Evolutionary conservation across 2,113 vertebrate genomes (phyloP).

Genomic region (Gambusia affinis): DNA sequence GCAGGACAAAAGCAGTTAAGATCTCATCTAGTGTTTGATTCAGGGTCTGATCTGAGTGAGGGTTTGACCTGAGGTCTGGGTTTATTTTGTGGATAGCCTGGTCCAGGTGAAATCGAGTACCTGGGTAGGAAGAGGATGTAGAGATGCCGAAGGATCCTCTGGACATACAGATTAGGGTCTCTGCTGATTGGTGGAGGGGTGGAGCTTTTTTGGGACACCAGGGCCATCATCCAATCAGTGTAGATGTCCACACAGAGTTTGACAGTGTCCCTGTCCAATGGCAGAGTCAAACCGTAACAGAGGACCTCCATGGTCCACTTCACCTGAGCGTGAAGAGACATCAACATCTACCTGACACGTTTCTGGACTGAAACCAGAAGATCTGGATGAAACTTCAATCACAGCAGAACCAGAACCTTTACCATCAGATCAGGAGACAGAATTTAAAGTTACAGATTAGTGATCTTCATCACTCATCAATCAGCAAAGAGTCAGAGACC

Average conservation of each 20-base stretch:
- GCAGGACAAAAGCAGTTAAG: neutral
- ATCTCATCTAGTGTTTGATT: no score
- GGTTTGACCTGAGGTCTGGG: neutral
- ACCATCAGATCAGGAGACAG: no score
- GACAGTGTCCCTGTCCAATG: slow-evolving; percentile 90
- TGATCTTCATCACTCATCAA: no score
- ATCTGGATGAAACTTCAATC: no score
- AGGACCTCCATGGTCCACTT: slow-evolving; percentile 98
- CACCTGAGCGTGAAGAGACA: slow-evolving; percentile 76
- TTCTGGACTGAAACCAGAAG: no score
- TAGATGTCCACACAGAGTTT: slow-evolving; percentile 94
- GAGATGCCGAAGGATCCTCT: slow-evolving; percentile 92
- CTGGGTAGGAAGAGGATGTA: slow-evolving; percentile 92
- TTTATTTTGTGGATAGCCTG: no score
- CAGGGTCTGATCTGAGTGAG: no score
- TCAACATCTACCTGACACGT: neutral
- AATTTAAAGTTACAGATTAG: no score
- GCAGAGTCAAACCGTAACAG: slow-evolving; percentile 91
- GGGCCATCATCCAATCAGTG: slow-evolving; percentile 94
- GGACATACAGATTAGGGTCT: slow-evolving; percentile 91
- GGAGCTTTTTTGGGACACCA: slow-evolving; percentile 87
- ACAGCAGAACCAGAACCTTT: no score
- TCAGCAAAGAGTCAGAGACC: no score
- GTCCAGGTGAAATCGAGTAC: slow-evolving; percentile 63
- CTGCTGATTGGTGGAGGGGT: slow-evolving; percentile 90